Base-by-base conservation (phyloP, 2,888 invertebrate species). In the Unio pictorum region DNA sequence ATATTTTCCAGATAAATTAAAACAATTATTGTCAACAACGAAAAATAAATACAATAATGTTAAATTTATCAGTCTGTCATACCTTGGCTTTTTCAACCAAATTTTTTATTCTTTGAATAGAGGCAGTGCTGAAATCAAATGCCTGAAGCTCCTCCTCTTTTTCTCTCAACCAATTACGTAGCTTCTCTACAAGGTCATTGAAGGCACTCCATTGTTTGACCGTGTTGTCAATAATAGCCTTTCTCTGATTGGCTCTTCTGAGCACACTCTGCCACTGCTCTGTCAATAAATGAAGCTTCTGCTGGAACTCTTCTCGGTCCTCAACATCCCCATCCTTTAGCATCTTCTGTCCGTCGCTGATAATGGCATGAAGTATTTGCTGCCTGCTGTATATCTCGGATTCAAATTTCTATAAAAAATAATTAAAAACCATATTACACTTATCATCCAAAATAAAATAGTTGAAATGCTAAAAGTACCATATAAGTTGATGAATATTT, bases 241-340 rank as follows among this genome's bases (percentile, higher is more conserved):
- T 87, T 63, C 88, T 79, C 78, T 88, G 87, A 75, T 80, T 84
- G 76, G 86, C 82, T 68, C 87, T 74, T 58, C 80, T 70, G 20
- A 84, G 74, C 23, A 89, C 87, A 76, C 85, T 86, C 78, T 87
- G 86, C 89, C 89, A 89, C 76, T 89, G 88, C 57, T 87, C 86
- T 66, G 87, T 83, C 75, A 89, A 79, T 68, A 86, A 79, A 34
- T 74, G 70, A 28, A 89, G 86, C 69, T 88, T 88, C 62, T 81
- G 82, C 73, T 86, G 83, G 70, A 89, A 88, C 59, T 86, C 86
- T n/a, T 79, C 80, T 23, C 73, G 79, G 69, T 88, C 83, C 56
- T 84, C 84, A 20, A 85, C 80, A 66, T 86, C 84, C 8, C 86
- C 86, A 28, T 80, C 77, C 61, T 77, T 75, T 79, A 87, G 72